Evolutionary conservation across 1,140 invertebrate genomes (phyloP), one percentile per base, ranked within the genome.

Genomic region (Pinna nobilis): DNA sequence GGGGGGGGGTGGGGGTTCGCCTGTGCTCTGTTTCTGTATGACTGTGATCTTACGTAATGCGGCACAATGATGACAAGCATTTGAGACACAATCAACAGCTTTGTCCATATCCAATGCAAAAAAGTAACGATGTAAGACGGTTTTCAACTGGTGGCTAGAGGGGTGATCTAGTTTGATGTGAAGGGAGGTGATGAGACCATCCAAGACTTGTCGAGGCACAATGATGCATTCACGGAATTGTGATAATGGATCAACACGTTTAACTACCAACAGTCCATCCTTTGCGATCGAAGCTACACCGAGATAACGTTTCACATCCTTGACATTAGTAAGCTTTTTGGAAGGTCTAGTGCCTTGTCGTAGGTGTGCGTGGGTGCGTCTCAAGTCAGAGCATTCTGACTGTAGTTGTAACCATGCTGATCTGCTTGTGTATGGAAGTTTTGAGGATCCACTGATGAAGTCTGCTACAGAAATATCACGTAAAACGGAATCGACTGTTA

Each of bases 71-170:
- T 79, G 74, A 66, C 75, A 77, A n/a, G n/a, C 25, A 9, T 57
- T 28, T 9, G 69, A 44, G 13, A 51, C 51, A 15, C 25, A 9
- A n/a, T 76, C 32, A 33, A 72, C 65, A 15, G 57, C 51, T 50
- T 73, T 76, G n/a, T n/a, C n/a, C n/a, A n/a, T n/a, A n/a, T 81
- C 73, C 13, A 70, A 65, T 13, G 66, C 73, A 73, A 63, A 78
- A 55, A 80, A 80, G 37, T 70, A 66, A 6, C 69, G 32, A 30
- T 60, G 25, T 20, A 76, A 41, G 2, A 76, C 65, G 20, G 33
- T 20, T 51, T 69, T 69, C 13, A 79, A 37, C 44, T 76, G 57
- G 20, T 79, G 23, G 1, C 7, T 50, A 30, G 64, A 71, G 9
- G 76, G 72, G 32, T 81, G 73, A 37, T 63, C 51, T 6, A 78